Evolutionary conservation across 2,113 vertebrate genomes (phyloP).

Genomic region (Ammodramus savannarum): DNA sequence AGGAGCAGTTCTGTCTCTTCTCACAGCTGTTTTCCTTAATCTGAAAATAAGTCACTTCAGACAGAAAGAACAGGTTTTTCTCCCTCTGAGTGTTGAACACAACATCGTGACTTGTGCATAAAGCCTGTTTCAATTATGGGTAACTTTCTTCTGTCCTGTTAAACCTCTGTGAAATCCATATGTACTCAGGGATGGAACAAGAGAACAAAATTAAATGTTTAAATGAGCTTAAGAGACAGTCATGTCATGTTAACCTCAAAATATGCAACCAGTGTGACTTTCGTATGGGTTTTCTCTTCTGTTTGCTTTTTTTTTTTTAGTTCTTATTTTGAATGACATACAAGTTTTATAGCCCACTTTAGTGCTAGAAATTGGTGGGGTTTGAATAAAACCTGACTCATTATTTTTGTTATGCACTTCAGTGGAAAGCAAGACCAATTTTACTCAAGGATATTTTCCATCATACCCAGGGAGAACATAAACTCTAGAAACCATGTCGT

Average conservation of each 20-base stretch:
- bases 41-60: constrained; percentile 9
- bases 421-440: background rate
- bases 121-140: background rate
- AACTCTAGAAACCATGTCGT: background rate
- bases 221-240: constrained; percentile 37
- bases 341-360: background rate
- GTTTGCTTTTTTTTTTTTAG: background rate
- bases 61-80: background rate
- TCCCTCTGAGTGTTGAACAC: background rate
- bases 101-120: background rate
- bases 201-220: constrained; percentile 37
- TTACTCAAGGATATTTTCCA: background rate
- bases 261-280: background rate
- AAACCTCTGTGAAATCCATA: constrained; percentile 18
- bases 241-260: constrained; percentile 28
- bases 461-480: background rate
- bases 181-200: background rate
- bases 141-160: constrained; percentile 30
- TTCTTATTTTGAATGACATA: background rate
- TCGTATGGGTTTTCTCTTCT: background rate
- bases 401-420: background rate
- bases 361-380: background rate
- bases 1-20: background rate
- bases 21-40: constrained; percentile 11
- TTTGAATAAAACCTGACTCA: background rate